phyloP scores from a whole-genome alignment of 1,140 invertebrate species.

The Micrasema minimum region DNA sequence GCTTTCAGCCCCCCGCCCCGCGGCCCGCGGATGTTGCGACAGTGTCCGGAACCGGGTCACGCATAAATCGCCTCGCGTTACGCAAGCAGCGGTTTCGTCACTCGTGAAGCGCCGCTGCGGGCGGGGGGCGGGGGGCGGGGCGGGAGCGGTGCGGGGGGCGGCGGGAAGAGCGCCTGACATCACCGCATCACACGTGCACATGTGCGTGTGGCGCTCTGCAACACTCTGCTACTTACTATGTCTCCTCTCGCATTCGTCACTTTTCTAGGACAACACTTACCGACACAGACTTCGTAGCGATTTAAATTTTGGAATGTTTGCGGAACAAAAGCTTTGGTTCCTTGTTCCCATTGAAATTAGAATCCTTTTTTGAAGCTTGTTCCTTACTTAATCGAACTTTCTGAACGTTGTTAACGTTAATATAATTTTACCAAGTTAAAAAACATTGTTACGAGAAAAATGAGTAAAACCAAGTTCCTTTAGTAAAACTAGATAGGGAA shows the following conservation, averaged over 20 bases:
- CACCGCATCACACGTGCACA: not conserved
- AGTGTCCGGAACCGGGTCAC: conserved; percentile 42
- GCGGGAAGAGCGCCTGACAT: not conserved
- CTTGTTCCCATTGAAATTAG: no score
- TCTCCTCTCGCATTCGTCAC: not conserved
- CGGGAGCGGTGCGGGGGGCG: not conserved
- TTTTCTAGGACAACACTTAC: not conserved
- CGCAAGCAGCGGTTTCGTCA: conserved; percentile 34
- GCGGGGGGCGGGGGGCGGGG: not conserved
- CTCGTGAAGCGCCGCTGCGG: conserved; percentile 19
- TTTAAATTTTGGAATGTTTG: no score
- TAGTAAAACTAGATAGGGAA: no score
- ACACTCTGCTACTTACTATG: not conserved
- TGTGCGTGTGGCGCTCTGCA: not conserved
- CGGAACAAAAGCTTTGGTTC: no score
- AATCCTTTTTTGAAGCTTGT: no score
- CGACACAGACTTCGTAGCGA: not conserved
- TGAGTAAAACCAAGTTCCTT: no score
- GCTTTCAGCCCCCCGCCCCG: conserved; percentile 46
- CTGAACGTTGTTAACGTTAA: no score
- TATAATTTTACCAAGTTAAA: no score
- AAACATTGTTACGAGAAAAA: no score
- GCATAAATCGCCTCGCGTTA: conserved; percentile 42
- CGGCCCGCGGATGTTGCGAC: conserved; percentile 36
- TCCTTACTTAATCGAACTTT: no score